Evolutionary conservation across 2,797 vertebrate species (phyloP).

Genomic region (Knipowitschia caucasica): DNA sequence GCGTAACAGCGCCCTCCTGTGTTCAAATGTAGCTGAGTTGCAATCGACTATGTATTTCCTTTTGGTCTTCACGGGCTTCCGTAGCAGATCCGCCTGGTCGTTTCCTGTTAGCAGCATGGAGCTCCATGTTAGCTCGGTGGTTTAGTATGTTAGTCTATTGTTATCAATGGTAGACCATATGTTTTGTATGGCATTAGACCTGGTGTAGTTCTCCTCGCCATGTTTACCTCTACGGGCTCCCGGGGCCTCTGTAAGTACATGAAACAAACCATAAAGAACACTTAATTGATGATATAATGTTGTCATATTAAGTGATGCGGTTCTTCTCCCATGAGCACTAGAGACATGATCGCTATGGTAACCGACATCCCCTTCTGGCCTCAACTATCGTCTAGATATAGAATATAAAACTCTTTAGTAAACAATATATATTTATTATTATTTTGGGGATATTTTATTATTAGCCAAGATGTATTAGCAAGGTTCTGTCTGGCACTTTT

Average conservation of each 20-base stretch:
- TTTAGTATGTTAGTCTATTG: conserved; percentile 27
- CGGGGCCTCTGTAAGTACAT: conserved; percentile 77
- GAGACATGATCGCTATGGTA: too few relatives aligned
- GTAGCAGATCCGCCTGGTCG: conserved; percentile 16
- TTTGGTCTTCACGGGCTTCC: conserved; percentile 36
- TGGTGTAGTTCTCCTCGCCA: conserved; percentile 25
- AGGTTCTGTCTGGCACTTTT: too few relatives aligned
- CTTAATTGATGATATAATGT: too few relatives aligned
- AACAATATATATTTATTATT: too few relatives aligned
- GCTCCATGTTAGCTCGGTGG: conserved; percentile 46
- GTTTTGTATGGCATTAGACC: neutral
- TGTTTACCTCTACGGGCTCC: conserved; percentile 79
- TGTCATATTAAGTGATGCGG: too few relatives aligned
- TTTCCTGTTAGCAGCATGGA: conserved; percentile 44
- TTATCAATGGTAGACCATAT: conserved; percentile 15
- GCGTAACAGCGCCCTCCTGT: conserved; percentile 35
- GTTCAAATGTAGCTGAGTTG: rapidly evolving
- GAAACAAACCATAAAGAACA: too few relatives aligned
- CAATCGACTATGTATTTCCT: rapidly evolving
- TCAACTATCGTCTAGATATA: too few relatives aligned
- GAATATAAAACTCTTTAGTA: too few relatives aligned
- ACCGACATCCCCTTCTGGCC: too few relatives aligned
- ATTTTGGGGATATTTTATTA: too few relatives aligned
- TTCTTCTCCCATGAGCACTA: too few relatives aligned
- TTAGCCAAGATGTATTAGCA: too few relatives aligned